A percentile compares a stretch with the other conserved stretches of the same genome.
Evolutionary conservation across 1,140 invertebrate species (phyloP).

Genomic region (Micrasema minimum): DNA sequence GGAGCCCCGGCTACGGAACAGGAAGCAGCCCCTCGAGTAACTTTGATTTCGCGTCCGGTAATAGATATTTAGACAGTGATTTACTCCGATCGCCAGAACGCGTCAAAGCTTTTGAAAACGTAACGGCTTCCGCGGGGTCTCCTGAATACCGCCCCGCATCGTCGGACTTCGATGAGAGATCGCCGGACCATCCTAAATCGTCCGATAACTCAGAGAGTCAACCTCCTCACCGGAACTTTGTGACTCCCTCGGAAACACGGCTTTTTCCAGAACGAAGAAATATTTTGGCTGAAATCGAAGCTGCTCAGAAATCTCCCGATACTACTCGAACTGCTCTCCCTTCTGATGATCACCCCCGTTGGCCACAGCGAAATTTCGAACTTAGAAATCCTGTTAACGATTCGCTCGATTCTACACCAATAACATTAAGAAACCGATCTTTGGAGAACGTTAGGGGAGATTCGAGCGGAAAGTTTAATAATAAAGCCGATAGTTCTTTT

Average conservation of each 20-base stretch:
- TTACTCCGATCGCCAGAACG: constrained; percentile 29
- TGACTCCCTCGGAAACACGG: constrained; percentile 6
- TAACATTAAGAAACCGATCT: constrained; percentile 1
- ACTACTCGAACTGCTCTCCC: background rate
- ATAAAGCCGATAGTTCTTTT: constrained; percentile 3
- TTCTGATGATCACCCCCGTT: constrained; percentile 2
- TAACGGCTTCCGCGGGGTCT: constrained; percentile 30
- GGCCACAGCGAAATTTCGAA: constrained; percentile 7
- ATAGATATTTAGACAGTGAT: constrained; percentile 5
- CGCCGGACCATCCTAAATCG: constrained; percentile 17
- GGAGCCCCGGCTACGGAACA: constrained; percentile 16
- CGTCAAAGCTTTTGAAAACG: constrained; percentile 32
- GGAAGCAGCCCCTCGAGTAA: background rate
- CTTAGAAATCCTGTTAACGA: background rate
- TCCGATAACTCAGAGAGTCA: constrained; percentile 23
- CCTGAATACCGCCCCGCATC: constrained; percentile 19
- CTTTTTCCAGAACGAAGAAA: background rate
- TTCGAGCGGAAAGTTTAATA: constrained; percentile 12
- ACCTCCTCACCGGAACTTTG: background rate
- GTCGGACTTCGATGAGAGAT: constrained; percentile 10
- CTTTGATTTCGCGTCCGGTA: constrained; percentile 8
- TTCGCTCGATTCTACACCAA: background rate
- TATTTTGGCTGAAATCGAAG: constrained; percentile 1
- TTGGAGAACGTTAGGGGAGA: background rate
- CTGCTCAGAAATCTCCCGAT: constrained; percentile 3